phyloP scores from a whole-genome alignment of 2,113 vertebrate genomes.

The Origma solitaria region DNA sequence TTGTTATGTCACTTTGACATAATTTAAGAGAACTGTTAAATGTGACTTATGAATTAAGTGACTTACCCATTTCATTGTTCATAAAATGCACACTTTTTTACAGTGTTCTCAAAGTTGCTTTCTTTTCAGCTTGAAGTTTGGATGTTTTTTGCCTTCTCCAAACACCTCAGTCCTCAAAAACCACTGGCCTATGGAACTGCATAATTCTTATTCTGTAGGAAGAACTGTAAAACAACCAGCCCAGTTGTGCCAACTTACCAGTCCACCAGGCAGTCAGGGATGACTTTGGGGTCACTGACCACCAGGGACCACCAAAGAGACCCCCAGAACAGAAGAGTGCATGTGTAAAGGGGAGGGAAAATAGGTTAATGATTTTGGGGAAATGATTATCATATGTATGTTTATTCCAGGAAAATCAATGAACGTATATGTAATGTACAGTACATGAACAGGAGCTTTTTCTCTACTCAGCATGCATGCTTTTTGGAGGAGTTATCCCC shows the following conservation, averaged over 20 bases:
- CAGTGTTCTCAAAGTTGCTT: not conserved
- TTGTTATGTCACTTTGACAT: not conserved
- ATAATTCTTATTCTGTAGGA: not conserved
- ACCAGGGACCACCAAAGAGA: not conserved
- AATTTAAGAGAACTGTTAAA: not conserved
- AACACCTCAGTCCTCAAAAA: not conserved
- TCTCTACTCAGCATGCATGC: not conserved
- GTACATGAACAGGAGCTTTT: not conserved
- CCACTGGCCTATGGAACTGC: not conserved
- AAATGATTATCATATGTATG: not conserved
- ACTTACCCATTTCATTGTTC: not conserved
- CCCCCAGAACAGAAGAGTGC: not conserved
- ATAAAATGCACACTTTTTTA: not conserved
- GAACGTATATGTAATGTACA: rapidly evolving
- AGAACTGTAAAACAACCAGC: not conserved
- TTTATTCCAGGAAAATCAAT: not conserved
- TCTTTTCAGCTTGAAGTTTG: not conserved
- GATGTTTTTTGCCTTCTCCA: not conserved
- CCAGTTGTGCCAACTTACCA: not conserved
- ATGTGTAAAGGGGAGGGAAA: not conserved
- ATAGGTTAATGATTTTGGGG: not conserved
- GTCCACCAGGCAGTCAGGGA: not conserved
- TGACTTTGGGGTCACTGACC: not conserved
- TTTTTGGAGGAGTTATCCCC: not conserved
- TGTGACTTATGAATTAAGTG: rapidly evolving